Conservation (phyloP, 2,113 vertebrate species). For the Chinchilla lanigera region DNA sequence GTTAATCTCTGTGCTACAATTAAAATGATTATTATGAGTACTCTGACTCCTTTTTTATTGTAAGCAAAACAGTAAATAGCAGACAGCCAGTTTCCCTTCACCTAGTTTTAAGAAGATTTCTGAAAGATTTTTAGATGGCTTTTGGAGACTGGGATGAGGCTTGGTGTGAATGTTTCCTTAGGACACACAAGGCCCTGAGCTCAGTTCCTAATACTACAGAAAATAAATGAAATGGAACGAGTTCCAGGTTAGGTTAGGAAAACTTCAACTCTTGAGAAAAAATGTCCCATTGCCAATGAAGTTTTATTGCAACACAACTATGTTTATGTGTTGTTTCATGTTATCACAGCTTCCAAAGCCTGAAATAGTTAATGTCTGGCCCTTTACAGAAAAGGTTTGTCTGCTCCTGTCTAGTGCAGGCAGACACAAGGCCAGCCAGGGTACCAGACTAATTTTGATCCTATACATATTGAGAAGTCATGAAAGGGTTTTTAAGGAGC, state of each 20-base stretch:
- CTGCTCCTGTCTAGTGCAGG: background rate
- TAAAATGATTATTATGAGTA: conserved; percentile 66
- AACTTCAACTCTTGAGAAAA: background rate
- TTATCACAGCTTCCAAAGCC: background rate
- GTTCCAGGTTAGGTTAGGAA: background rate
- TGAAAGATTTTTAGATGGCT: conserved; percentile 2
- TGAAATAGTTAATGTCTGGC: background rate
- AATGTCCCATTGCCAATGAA: background rate
- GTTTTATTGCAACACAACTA: background rate
- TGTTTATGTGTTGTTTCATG: background rate
- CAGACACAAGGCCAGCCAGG: background rate
- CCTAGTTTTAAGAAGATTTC: background rate
- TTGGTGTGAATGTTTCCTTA: background rate
- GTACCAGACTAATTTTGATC: conserved; percentile 24
- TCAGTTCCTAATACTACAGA: background rate
- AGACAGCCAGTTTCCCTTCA: background rate
- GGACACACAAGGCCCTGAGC: background rate
- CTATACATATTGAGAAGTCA: background rate
- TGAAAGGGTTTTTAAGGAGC: background rate
- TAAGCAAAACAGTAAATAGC: conserved; percentile 19
- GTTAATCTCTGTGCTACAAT: conserved; percentile 48
- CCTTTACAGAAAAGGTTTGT: background rate
- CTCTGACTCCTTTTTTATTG: conserved; percentile 27
- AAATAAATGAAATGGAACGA: background rate
- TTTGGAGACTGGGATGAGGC: background rate